Evolutionary conservation across 2,797 vertebrate genomes (phyloP), one percentile per base, ranked within the genome.

Genomic region (Tympanoctomys barrerae): DNA sequence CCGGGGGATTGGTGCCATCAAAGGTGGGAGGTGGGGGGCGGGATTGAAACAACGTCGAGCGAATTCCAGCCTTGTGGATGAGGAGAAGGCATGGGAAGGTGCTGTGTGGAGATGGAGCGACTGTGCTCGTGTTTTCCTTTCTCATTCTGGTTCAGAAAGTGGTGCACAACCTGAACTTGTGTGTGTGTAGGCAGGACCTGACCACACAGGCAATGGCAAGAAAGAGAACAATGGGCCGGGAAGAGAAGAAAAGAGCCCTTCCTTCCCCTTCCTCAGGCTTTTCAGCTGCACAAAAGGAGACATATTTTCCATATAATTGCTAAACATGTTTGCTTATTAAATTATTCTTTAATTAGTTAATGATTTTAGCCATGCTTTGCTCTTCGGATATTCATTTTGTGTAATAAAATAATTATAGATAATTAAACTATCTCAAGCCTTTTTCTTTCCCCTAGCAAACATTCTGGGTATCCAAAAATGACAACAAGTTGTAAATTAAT

Each of bases 401-500:
- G 98, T 99, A 98, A 98, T 99, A 99, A 98, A 99, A 99, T 99
- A 98, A 99, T 99, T 99, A 99, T 97, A 99, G 99, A 99, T 99
- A 99, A 99, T 99, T 99, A 99, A 98, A 99, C 99, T 98, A 98
- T 99, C 99, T 99, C 99, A 98, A 98, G 98, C 98, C 98, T 99
- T 99, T 99, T 99, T 96, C 90, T 99, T 99, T 99, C 98, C 98
- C 98, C 98, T 97, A 98, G 98, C 98, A 98, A 99, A 98, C 98
- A 98, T 98, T 98, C 98, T 90, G 94, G 93, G 96, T 98, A 98
- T 99, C 99, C 98, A 98, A 98, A 99, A 99, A 99, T 99, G 99
- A 99, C 99, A 99, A 99, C 98, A 99, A 99, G 99, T 98, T 99
- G 98, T 99, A 99, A 99, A 99, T 99, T 99, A 99, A 99, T 98